Conservation (phyloP, 2,888 invertebrate genomes). For the Acanthococcus lagerstroemiae region DNA sequence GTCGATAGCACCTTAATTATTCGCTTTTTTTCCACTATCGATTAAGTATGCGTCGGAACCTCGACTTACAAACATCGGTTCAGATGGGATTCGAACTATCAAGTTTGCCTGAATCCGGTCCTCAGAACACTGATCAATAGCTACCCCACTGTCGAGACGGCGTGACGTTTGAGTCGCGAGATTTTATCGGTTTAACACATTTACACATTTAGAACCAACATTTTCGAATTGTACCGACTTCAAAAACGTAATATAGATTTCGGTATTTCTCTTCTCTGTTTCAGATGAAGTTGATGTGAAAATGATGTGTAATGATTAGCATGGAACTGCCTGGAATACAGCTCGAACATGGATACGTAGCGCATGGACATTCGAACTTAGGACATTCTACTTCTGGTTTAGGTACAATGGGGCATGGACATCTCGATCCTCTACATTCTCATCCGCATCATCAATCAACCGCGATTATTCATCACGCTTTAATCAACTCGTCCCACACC, state of each 20-base stretch:
- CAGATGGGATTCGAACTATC: no score
- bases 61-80: no score
- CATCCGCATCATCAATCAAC: conserved; percentile 26
- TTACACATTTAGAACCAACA: no score
- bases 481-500: conserved; percentile 19
- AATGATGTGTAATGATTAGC: conserved; percentile 29
- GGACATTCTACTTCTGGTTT: conserved; percentile 20
- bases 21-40: no score
- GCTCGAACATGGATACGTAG: conserved; percentile 26
- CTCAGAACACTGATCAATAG: no score
- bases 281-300: conserved; percentile 19
- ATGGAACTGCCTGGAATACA: conserved; percentile 27
- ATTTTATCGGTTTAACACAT: no score
- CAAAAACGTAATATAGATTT: background rate
- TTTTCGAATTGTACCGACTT: no score
- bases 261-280: background rate
- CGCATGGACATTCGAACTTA: conserved; percentile 26
- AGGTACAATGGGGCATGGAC: conserved; percentile 23
- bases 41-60: no score
- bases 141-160: no score
- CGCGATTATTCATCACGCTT: conserved; percentile 23
- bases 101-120: no score
- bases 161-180: no score
- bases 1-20: no score
- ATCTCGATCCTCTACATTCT: conserved; percentile 25